Base-by-base conservation (phyloP, 2,888 invertebrate genomes). In the Diarsia rubi region DNA sequence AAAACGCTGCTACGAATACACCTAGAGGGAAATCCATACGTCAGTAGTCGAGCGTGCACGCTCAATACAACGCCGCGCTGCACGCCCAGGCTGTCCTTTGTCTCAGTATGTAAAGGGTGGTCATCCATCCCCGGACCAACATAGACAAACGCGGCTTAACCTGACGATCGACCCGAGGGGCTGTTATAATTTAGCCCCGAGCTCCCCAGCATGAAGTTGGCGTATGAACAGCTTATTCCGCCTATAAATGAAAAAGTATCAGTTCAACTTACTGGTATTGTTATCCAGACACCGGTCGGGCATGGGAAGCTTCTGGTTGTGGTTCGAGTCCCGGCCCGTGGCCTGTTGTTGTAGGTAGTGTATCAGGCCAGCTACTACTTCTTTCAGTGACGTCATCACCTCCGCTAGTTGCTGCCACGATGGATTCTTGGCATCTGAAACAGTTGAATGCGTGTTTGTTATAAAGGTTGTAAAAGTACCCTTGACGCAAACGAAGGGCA, bases 221-320 rank as follows among this genome's bases (percentile, higher is more conserved):
- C 31, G 11, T 21, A 21, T 49, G 9, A 49, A 9, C 21, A 3
- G n/a, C n/a, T 52, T 11, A n/a, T 52, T n/a, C n/a, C 49, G 21
- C n/a, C 3, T 21, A 49, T 11, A 11, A 11, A 52, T 4, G 5
- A n/a, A 49, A 54, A 57, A 57, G 1, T 2, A 9, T 27, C 16
- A 27, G 57, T 12, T 59, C 27, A 59, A 42, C 93, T 94, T 69
- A 95, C 96, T 93, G 57, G 80, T 75, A 57, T 91, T 91, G 1
- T 96, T 96, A 76, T 97, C 97, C 14, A 95, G 93, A 84, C 97
- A 97, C 27, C 77, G 96, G 89, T 79, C 97, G 93, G 88, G 97
- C 97, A 95, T 87, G 97, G 11, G 97, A 90, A 93, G 98, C 74
- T 93, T 94, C 68, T 93, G 92, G 79, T 95, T 95, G 85, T 95